These are phyloP conservation scores for Stegostoma tigrinum DNA, from an alignment of 2,113 vertebrate species.

Conservation along the genomic window DNA sequence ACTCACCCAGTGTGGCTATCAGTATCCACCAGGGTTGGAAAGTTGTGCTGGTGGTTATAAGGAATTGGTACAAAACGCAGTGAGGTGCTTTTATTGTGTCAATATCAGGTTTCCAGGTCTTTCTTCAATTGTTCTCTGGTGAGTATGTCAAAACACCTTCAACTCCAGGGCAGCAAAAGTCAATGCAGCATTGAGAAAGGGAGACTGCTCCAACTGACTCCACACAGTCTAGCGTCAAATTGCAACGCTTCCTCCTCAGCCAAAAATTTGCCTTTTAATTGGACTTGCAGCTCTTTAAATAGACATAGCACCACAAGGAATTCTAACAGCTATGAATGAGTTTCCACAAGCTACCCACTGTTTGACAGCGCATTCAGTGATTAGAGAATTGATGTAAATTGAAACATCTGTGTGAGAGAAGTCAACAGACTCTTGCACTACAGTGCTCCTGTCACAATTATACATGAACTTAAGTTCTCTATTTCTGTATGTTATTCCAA, in stretches of 20 bases:
- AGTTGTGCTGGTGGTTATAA: neutral
- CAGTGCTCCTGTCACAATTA: neutral
- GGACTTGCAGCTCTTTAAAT: neutral
- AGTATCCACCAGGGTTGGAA: neutral
- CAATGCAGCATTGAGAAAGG: neutral
- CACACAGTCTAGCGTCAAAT: neutral
- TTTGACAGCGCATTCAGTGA: neutral
- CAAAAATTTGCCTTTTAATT: slow-evolving; percentile 1
- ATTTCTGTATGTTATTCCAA: slow-evolving; percentile 3
- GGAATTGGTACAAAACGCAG: neutral
- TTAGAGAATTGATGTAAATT: neutral
- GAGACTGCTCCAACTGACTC: neutral
- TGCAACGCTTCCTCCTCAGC: neutral
- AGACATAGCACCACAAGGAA: slow-evolving; percentile 8
- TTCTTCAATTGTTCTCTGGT: neutral
- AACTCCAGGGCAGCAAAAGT: neutral
- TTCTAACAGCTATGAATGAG: neutral
- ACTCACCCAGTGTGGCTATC: neutral
- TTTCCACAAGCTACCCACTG: neutral
- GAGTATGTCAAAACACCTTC: neutral
- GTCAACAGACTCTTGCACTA: neutral
- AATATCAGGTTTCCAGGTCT: neutral
- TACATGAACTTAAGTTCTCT: neutral
- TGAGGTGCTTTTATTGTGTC: neutral
- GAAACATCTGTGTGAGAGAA: slow-evolving; percentile 20